Percentiles rank a stretch among this genome's conserved stretches.
Evolutionary conservation across 1,140 invertebrate genomes (phyloP).

Genomic region (Aphis craccivora): DNA sequence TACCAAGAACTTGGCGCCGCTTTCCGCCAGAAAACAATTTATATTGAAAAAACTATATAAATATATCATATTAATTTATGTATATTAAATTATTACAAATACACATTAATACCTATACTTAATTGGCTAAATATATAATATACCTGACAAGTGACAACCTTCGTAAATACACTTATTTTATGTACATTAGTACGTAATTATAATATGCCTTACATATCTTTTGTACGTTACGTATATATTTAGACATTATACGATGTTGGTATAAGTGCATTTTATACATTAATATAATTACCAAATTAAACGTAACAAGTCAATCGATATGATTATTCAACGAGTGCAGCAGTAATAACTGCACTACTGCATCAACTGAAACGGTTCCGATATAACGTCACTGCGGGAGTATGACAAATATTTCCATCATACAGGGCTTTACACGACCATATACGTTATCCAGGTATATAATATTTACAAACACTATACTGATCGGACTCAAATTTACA

Average conservation of each 20-base stretch:
- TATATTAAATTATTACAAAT: too few relatives aligned
- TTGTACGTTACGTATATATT: too few relatives aligned
- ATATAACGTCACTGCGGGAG: not conserved
- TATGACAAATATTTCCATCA: not conserved
- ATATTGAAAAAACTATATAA: not conserved
- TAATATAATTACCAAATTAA: not conserved
- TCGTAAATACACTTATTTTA: too few relatives aligned
- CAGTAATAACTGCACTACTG: not conserved
- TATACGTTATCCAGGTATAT: too few relatives aligned
- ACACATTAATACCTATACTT: not conserved
- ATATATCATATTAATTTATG: too few relatives aligned
- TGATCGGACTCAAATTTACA: not conserved
- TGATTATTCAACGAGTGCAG: not conserved
- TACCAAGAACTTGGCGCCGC: conserved; percentile 11
- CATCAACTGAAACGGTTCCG: not conserved
- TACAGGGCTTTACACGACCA: too few relatives aligned
- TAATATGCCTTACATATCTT: too few relatives aligned
- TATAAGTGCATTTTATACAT: not conserved
- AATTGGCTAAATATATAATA: too few relatives aligned
- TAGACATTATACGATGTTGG: not conserved
- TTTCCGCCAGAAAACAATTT: not conserved
- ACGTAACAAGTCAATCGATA: not conserved
- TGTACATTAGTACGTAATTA: too few relatives aligned
- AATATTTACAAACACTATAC: not conserved
- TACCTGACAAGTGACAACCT: too few relatives aligned